These are phyloP conservation scores for Thera obeliscata DNA, from an alignment of 2,888 invertebrate species.

Conservation along the genomic window DNA sequence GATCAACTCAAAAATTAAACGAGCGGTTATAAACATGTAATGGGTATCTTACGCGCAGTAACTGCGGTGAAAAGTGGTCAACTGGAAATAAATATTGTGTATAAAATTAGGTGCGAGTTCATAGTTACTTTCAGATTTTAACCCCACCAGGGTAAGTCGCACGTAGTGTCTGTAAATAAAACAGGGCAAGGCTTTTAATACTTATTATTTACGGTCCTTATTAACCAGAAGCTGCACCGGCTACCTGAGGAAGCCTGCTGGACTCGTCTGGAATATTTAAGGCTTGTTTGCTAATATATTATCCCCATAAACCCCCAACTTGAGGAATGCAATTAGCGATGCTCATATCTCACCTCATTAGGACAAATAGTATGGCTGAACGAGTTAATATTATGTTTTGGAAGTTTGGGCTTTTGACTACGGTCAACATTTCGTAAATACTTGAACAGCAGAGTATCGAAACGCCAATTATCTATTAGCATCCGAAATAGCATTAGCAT, in stretches of 20 bases:
- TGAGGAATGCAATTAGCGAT: constrained; percentile 37
- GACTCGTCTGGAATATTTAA: constrained; percentile 74
- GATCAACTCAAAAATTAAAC: no score
- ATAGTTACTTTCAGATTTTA: constrained; percentile 13
- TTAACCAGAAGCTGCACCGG: constrained; percentile 63
- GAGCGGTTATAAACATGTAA: no score
- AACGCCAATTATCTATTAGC: constrained; percentile 7
- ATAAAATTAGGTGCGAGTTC: background rate
- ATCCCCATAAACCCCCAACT: constrained; percentile 36
- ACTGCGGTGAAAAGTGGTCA: background rate
- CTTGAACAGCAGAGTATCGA: background rate
- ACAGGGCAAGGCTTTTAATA: constrained; percentile 70
- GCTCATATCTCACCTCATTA: constrained; percentile 36
- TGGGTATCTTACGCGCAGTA: no score
- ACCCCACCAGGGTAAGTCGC: constrained; percentile 50
- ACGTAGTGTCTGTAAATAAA: constrained; percentile 76
- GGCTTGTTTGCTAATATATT: constrained; percentile 54
- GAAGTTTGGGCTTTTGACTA: background rate
- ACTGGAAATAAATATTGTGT: background rate
- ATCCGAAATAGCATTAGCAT: constrained; percentile 33
- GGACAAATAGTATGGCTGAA: constrained; percentile 28
- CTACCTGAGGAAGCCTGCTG: constrained; percentile 52
- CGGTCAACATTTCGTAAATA: background rate
- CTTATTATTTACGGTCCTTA: constrained; percentile 79
- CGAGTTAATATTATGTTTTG: constrained; percentile 24